These are phyloP conservation scores for Argynnis bischoffii DNA, from an alignment of 2,888 invertebrate genomes.

Conservation along the genomic window DNA sequence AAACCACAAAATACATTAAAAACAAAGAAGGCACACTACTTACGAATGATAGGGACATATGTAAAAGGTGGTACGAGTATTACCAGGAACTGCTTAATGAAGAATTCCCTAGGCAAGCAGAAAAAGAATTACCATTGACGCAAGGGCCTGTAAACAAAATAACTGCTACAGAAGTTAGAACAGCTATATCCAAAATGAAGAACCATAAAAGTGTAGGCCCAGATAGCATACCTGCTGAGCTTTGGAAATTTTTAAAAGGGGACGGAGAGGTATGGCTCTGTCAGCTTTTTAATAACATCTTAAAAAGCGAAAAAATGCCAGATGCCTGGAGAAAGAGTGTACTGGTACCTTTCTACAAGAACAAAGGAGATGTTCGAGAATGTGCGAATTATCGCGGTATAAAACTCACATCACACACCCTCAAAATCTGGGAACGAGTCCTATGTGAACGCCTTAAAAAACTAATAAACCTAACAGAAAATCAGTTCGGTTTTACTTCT, in stretches of 20 bases:
- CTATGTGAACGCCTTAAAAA: not conserved
- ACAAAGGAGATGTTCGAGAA: constrained; percentile 9
- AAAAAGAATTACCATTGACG: too few relatives aligned
- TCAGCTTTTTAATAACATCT: too few relatives aligned
- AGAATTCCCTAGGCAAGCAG: too few relatives aligned
- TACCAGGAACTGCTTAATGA: too few relatives aligned
- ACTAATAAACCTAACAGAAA: not conserved
- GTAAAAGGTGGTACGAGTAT: too few relatives aligned
- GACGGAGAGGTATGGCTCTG: not conserved
- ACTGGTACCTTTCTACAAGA: constrained; percentile 11
- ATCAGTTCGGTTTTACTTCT: too few relatives aligned
- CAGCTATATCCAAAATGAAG: not conserved
- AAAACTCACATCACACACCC: constrained; percentile 9
- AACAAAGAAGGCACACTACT: not conserved
- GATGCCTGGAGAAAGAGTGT: not conserved
- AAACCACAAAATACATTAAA: constrained; percentile 1
- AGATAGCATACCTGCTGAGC: constrained; percentile 2
- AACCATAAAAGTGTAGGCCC: not conserved
- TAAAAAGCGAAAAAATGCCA: not conserved
- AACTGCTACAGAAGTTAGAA: not conserved
- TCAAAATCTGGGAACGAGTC: constrained; percentile 13
- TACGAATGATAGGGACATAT: not conserved
- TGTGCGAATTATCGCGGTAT: constrained; percentile 1
- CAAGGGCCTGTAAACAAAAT: not conserved
- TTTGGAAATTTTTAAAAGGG: not conserved